Evolutionary conservation across 2,888 invertebrate genomes (phyloP), one percentile per base, ranked within the genome.

Genomic region (Eupithecia pulchellata): DNA sequence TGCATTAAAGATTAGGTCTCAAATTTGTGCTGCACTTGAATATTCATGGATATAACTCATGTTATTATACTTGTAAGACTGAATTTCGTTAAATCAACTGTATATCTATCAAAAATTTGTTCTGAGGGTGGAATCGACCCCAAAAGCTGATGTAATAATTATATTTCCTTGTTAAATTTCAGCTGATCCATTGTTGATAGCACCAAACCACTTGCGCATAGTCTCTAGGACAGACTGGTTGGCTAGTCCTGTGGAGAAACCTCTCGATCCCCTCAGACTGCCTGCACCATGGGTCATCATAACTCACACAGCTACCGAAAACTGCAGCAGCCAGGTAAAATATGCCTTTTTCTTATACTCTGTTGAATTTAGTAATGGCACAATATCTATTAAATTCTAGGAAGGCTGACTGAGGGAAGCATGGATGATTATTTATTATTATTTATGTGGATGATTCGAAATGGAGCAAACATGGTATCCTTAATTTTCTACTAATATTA

Each of bases 151-250:
- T 20, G 3, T 11, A 42, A 20, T 20, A 11, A 47, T 11, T 20
- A 3, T 47, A 3, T 47, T 47, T 47, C 9, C 11, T 47, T 9
- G 2, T 0, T 4, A 25, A 62, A 77, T 90, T 91, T 71, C 86
- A 92, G 92, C 75, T 17, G 86, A 89, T 71, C 85, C 88, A 0
- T 74, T 91, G 60, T 74, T 94, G 67, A 88, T 90, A 74, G 85
- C 92, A 1, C 90, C 89, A 1, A 89, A 90, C 57, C 91, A 92
- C 64, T 77, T 96, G 11, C 91, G 95, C 69, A 89, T 96, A 64
- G 91, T 97, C 0, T 84, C 93, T 2, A 88, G 96, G 39, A 85
- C 89, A 0, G 95, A 96, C 68, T 97, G 97, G 97, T 86, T 95
- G 0, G 97, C 97, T 0, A 95, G 96, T 82, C 96, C 96, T 0